Conservation (phyloP, 2,113 vertebrate genomes). For the Malurus alboscapulatus region DNA sequence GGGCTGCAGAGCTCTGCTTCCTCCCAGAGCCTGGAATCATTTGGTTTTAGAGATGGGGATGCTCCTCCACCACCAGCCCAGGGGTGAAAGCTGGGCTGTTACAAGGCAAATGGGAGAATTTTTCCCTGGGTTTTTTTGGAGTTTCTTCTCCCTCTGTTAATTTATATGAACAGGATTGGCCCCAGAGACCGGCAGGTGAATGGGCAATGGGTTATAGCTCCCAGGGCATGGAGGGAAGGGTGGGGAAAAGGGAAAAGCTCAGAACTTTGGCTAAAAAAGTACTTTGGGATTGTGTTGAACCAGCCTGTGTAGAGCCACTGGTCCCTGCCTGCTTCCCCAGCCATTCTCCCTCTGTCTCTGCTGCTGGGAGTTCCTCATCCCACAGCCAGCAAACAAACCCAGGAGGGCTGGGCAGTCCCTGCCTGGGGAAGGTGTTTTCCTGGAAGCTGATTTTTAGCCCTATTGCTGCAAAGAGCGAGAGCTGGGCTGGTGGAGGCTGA, state of each 20-base stretch:
- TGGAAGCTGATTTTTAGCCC: not conserved
- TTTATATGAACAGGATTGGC: not conserved
- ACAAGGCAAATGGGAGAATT: not conserved
- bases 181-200: not conserved
- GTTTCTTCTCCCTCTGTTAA: not conserved
- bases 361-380: not conserved
- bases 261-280: not conserved
- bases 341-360: not conserved
- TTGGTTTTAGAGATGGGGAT: not conserved
- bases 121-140: not conserved
- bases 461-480: not conserved
- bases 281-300: not conserved
- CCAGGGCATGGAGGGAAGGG: not conserved
- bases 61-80: not conserved
- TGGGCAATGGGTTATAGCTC: not conserved
- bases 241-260: not conserved
- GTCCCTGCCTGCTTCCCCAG: not conserved
- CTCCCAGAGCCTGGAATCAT: not conserved
- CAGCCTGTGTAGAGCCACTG: fast-evolving
- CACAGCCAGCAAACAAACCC: not conserved
- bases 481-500: not conserved
- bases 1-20: not conserved
- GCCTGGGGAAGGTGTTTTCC: not conserved
- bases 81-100: not conserved
- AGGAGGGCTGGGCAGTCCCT: not conserved